Conservation (phyloP, 2,888 invertebrate genomes). For the Meloe dianella region DNA sequence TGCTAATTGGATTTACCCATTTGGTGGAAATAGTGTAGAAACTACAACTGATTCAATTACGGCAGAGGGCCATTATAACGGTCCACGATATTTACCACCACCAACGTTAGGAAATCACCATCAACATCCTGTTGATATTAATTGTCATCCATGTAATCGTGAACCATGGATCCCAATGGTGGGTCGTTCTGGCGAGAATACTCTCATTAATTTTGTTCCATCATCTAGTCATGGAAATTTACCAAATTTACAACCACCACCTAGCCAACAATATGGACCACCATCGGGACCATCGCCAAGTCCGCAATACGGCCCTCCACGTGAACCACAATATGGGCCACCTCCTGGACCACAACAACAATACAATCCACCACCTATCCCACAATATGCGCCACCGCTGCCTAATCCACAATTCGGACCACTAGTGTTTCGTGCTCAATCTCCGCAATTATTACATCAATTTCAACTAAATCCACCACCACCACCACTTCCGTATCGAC, state of each 20-base stretch:
- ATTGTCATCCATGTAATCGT: slow-evolving; percentile 79
- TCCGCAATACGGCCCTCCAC: slow-evolving; percentile 26
- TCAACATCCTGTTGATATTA: slow-evolving; percentile 48
- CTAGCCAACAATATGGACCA: slow-evolving; percentile 31
- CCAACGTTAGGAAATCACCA: slow-evolving; percentile 30
- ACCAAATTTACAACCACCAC: slow-evolving; percentile 28
- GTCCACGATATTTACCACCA: slow-evolving; percentile 44
- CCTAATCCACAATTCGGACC: slow-evolving; percentile 16
- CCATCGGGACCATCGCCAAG: slow-evolving; percentile 34
- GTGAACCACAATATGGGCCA: slow-evolving; percentile 17
- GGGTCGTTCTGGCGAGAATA: slow-evolving; percentile 44
- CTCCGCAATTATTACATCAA: neutral
- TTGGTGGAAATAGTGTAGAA: slow-evolving; percentile 21
- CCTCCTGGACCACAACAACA: slow-evolving; percentile 34
- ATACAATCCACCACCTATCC: slow-evolving; percentile 20
- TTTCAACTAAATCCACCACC: neutral
- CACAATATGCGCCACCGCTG: slow-evolving; percentile 19
- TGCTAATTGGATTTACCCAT: slow-evolving; percentile 67
- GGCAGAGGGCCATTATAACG: slow-evolving; percentile 36
- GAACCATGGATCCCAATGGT: slow-evolving; percentile 84
- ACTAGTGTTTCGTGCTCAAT: neutral
- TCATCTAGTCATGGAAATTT: slow-evolving; percentile 37
- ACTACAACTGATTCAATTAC: slow-evolving; percentile 34
- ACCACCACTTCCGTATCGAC: neutral
- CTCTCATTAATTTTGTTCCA: slow-evolving; percentile 48